These are phyloP conservation scores for Turritopsis dohrnii DNA, from an alignment of 30 jellyfish, hydroid and myxozoan species.

Conservation along the genomic window DNA sequence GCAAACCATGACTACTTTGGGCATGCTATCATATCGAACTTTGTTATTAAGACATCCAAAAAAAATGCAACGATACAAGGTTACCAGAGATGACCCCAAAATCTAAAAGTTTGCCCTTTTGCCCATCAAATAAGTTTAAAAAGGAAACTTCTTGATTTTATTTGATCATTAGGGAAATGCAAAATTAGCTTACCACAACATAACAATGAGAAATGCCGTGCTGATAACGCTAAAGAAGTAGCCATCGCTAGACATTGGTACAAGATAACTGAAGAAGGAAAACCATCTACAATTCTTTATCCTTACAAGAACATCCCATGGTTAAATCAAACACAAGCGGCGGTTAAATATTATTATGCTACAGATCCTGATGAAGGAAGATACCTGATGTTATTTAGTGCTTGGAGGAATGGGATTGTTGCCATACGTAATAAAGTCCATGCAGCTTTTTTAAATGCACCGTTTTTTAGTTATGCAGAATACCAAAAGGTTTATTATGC, in stretches of 20 bases:
- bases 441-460: neutral
- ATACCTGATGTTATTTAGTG: neutral
- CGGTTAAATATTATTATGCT: neutral
- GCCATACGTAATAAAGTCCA: neutral
- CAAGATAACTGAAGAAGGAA: conserved; percentile 16
- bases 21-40: too few relatives aligned
- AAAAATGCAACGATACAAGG: too few relatives aligned
- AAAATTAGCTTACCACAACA: neutral
- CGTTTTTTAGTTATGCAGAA: neutral
- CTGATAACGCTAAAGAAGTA: too few relatives aligned
- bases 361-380: too few relatives aligned
- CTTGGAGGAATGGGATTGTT: neutral
- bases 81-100: too few relatives aligned
- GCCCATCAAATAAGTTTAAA: too few relatives aligned
- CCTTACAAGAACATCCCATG: conserved; percentile 17
- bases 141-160: too few relatives aligned
- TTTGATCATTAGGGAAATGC: too few relatives aligned
- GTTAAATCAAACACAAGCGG: neutral
- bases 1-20: too few relatives aligned
- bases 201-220: neutral
- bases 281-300: neutral
- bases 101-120: too few relatives aligned
- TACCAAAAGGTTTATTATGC: neutral
- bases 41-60: too few relatives aligned
- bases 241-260: too few relatives aligned